Evolutionary conservation across 2,797 vertebrate genomes (phyloP).

Genomic region (Scleropages formosus): DNA sequence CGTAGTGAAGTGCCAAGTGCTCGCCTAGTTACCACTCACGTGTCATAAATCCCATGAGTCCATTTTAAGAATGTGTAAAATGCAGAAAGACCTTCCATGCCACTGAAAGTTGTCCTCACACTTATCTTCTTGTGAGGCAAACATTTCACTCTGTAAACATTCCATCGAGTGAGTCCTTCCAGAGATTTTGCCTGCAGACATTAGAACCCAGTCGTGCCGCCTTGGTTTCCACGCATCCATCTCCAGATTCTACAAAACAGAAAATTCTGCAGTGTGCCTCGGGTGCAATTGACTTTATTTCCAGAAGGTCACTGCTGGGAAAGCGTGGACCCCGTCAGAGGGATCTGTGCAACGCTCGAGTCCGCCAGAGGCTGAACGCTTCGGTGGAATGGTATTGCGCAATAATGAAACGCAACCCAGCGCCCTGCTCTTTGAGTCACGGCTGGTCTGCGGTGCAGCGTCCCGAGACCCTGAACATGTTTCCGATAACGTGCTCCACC

Average conservation of each 20-base stretch:
- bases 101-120: background rate
- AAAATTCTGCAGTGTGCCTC: constrained; percentile 60
- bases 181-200: constrained; percentile 26
- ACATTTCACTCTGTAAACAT: constrained; percentile 25
- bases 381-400: too few species aligned
- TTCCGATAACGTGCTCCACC: background rate
- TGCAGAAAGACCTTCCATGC: constrained; percentile 4
- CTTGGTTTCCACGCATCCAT: constrained; percentile 15
- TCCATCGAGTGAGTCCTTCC: constrained; percentile 11
- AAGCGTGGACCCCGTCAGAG: constrained; percentile 50
- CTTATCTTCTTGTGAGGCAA: constrained; percentile 40
- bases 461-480: background rate
- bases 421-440: too few species aligned
- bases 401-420: too few species aligned
- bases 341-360: background rate
- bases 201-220: constrained; percentile 24
- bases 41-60: constrained; percentile 3
- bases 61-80: background rate
- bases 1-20: background rate
- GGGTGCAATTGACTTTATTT: constrained; percentile 63
- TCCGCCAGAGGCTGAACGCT: background rate
- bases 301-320: constrained; percentile 60
- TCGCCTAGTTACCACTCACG: background rate
- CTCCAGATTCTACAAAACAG: constrained; percentile 50
- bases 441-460: background rate